A percentile compares a stretch with the other conserved stretches of the same genome.
Evolutionary conservation across 1,140 invertebrate species (phyloP).

Genomic region (Sarcophaga bullata): DNA sequence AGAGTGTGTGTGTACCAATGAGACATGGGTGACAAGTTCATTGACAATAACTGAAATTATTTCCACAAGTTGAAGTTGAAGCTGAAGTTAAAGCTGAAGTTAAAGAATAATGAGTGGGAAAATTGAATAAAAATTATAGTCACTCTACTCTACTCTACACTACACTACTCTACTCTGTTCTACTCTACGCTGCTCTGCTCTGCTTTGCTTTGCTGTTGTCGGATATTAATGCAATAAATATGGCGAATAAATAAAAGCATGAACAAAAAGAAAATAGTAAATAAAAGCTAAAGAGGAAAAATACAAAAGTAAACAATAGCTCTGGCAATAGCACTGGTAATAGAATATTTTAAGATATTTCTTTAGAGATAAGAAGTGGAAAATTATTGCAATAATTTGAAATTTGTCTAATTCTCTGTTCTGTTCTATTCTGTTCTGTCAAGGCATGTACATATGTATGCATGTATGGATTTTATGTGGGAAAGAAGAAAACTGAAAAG

Average conservation of each 20-base stretch:
- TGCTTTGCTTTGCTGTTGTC: no score
- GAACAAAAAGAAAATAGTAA: no score
- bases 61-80: neutral
- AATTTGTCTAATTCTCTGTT: neutral
- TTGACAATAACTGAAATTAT: conserved; percentile 19
- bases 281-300: neutral
- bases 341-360: conserved; percentile 22
- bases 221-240: no score
- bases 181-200: neutral
- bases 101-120: conserved; percentile 11
- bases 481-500: neutral
- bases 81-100: no score
- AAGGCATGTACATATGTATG: no score
- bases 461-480: neutral
- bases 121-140: conserved; percentile 16
- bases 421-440: neutral
- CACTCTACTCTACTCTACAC: neutral
- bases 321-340: neutral
- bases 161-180: neutral
- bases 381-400: neutral
- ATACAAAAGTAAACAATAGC: neutral
- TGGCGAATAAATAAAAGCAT: no score
- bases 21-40: conserved; percentile 11
- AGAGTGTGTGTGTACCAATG: no score
- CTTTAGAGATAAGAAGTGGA: neutral